Evolutionary conservation across 2,888 invertebrate species (phyloP).

Genomic region (Pteria penguin): DNA sequence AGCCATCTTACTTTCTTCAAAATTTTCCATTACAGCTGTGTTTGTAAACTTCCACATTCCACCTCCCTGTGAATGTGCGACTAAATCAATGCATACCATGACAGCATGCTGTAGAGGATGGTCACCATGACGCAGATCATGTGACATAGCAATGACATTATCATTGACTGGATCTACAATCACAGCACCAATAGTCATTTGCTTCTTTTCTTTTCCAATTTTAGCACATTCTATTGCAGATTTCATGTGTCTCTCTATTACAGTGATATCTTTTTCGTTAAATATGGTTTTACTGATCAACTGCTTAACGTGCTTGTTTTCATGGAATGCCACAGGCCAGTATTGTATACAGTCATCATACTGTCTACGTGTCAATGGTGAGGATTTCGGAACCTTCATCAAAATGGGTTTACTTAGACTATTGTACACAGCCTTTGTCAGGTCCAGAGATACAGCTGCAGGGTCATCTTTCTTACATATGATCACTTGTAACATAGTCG

Average conservation of each 20-base stretch:
- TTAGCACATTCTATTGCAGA: slow-evolving; percentile 59
- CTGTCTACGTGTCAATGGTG: slow-evolving; percentile 74
- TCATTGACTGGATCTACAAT: slow-evolving; percentile 88
- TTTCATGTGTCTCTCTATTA: slow-evolving; percentile 58
- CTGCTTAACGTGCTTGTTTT: slow-evolving; percentile 73
- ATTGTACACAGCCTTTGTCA: slow-evolving; percentile 5
- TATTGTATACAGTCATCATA: slow-evolving; percentile 64
- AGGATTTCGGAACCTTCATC: slow-evolving; percentile 64
- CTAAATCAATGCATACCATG: slow-evolving; percentile 92
- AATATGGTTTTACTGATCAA: slow-evolving; percentile 63
- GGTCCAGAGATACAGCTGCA: background rate
- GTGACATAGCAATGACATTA: slow-evolving; percentile 86
- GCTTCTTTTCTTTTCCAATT: slow-evolving; percentile 42
- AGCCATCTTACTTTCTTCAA: background rate
- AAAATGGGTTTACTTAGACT: slow-evolving; percentile 60
- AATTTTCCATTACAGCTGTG: background rate
- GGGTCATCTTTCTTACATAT: background rate
- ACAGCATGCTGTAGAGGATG: slow-evolving; percentile 91
- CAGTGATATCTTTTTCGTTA: slow-evolving; percentile 43
- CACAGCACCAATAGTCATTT: slow-evolving; percentile 81
- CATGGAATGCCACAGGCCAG: slow-evolving; percentile 79
- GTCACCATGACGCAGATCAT: slow-evolving; percentile 77
- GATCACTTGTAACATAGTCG: slow-evolving; percentile 12
- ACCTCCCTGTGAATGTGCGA: slow-evolving; percentile 90
- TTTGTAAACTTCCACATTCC: slow-evolving; percentile 83